Conservation (phyloP, 2,888 invertebrate genomes). For the Dorcus parallelipipedus region DNA sequence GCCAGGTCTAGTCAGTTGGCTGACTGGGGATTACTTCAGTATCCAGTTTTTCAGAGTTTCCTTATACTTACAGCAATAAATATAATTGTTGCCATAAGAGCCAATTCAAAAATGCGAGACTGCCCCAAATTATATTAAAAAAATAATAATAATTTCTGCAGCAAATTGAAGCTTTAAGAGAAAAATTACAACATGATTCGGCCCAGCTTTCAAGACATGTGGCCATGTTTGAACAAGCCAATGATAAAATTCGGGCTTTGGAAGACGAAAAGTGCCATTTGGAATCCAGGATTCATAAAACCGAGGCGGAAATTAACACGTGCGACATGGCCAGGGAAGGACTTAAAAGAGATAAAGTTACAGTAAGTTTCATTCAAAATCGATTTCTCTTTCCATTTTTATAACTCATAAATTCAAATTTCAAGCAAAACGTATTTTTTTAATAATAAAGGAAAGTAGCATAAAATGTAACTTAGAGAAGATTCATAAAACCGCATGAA, state of each 20-base stretch:
- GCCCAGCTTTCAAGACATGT: constrained; percentile 69
- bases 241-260: constrained; percentile 61
- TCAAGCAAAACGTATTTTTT: too few relatives aligned
- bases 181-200: constrained; percentile 69
- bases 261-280: constrained; percentile 74
- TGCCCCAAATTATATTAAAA: too few relatives aligned
- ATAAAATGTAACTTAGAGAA: too few relatives aligned
- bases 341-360: constrained; percentile 72
- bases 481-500: neutral
- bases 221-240: constrained; percentile 64
- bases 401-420: neutral
- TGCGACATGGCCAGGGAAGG: constrained; percentile 70
- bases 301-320: constrained; percentile 74
- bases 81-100: too few relatives aligned
- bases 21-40: too few relatives aligned
- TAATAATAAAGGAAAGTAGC: too few relatives aligned
- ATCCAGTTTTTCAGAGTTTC: neutral
- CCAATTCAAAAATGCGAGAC: too few relatives aligned
- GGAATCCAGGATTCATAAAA: constrained; percentile 72
- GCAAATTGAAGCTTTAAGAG: constrained; percentile 74
- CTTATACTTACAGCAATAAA: neutral
- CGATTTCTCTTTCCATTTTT: neutral
- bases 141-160: constrained; percentile 37
- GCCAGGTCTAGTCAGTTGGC: too few relatives aligned
- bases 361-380: constrained; percentile 53